A percentile compares a stretch with the other conserved stretches of the same genome.
phyloP scores from a whole-genome alignment of 2,113 vertebrate species.

The Grantiella picta region DNA sequence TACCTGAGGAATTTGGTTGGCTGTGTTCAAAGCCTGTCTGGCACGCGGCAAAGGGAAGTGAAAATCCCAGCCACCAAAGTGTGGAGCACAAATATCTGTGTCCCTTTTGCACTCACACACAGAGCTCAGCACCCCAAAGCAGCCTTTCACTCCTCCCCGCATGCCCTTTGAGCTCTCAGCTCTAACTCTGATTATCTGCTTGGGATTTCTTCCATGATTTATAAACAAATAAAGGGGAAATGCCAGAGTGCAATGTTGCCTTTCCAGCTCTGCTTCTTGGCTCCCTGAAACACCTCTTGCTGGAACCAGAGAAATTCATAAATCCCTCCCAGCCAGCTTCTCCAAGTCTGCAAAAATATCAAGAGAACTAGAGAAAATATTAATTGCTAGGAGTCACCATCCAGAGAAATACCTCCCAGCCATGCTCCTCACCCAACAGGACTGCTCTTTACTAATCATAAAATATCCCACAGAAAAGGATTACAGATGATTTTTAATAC shows the following conservation, averaged over 20 bases:
- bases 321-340: not conserved
- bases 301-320: not conserved
- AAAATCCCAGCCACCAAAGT: not conserved
- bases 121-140: not conserved
- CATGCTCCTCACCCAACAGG: not conserved
- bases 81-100: not conserved
- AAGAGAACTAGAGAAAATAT: not conserved
- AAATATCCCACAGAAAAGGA: not conserved
- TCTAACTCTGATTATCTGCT: not conserved
- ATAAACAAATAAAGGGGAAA: not conserved
- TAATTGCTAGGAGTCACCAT: not conserved
- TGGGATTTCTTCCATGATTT: not conserved
- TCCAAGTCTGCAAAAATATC: not conserved
- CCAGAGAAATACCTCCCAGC: not conserved
- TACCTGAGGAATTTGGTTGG: not conserved
- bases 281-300: not conserved
- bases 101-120: not conserved
- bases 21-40: not conserved
- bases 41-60: not conserved
- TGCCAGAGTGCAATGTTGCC: not conserved
- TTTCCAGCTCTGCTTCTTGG: not conserved
- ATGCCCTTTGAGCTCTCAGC: not conserved
- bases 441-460: not conserved
- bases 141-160: fast-evolving
- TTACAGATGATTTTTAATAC: not conserved